Evolutionary conservation across 1,140 invertebrate species (phyloP), one percentile per base, ranked within the genome.

Genomic region (Bombyx mori): DNA sequence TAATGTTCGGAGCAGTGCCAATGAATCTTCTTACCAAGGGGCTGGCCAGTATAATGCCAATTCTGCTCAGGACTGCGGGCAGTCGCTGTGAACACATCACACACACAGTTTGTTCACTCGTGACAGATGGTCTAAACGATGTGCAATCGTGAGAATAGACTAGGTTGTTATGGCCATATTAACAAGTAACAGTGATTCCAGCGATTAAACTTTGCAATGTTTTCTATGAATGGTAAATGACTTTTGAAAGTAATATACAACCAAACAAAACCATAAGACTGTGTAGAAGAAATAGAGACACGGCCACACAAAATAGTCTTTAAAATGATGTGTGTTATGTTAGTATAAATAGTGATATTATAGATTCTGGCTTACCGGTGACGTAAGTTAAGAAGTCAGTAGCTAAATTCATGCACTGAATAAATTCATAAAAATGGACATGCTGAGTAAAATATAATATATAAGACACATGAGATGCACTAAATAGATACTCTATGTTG

Each of bases 21-120:
- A 81, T 85, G 82, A 81, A 82, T 73, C 69, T 91, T 93, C 94
- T 95, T 95, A 95, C 94, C 94, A 95, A 92, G 89, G 94, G 94
- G 92, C 94, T 95, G 91, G 94, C 94, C 93, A 95, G 93, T 91
- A 95, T 94, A 90, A 95, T 94, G 92, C 94, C 94, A 92, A 95
- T 95, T 92, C 94, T 93, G 93, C 92, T 95, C 90, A 95, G 93
- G 89, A 95, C 94, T 90, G 94, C 94, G 90, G 94, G 94, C 89
- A 95, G 92, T 90, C 94, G 94, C 94, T 95, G 94, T 86, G 94
- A 95, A 91, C 86, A 90, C 83, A 88, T 85, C 88, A 90, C 88
- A 90, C 84, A 88, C 75, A 86, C 73, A 82, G 65, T 74, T 82
- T 78, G 75, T 87, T 88, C 82, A 86, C 82, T 84, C 75, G 84